A percentile compares a stretch with the other conserved stretches of the same genome.
Conservation (phyloP, 2,113 vertebrate species). For the Collichthys lucidus region DNA sequence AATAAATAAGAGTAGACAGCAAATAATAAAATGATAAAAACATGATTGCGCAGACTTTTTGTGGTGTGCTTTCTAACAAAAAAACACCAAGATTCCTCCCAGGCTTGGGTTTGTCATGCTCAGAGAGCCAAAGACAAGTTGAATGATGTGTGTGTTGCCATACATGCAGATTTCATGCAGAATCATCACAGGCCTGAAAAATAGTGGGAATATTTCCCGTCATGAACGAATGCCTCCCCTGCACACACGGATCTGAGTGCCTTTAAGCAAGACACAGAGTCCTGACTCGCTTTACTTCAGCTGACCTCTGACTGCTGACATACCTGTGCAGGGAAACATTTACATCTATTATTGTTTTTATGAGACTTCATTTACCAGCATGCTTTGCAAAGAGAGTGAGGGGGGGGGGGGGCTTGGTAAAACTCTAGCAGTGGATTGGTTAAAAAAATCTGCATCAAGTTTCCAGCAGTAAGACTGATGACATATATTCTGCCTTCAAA, state of each 20-base stretch:
- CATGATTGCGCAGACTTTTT: too few relatives aligned
- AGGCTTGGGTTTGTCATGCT: too few relatives aligned
- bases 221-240: not conserved
- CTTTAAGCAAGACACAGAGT: not conserved
- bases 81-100: too few relatives aligned
- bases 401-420: too few relatives aligned
- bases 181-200: not conserved
- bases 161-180: not conserved
- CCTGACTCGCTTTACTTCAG: not conserved
- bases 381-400: constrained; percentile 28
- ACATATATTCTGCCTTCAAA: constrained; percentile 22
- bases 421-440: constrained; percentile 24
- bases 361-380: constrained; percentile 55
- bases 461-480: not conserved
- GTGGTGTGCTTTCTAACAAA: too few relatives aligned
- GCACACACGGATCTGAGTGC: not conserved
- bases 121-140: not conserved
- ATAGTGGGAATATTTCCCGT: not conserved
- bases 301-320: not conserved
- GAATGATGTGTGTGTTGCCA: not conserved
- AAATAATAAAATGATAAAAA: too few relatives aligned
- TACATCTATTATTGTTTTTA: not conserved
- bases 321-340: too few relatives aligned
- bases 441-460: constrained; percentile 9
- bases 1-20: too few relatives aligned